phyloP scores from a whole-genome alignment of 2,888 invertebrate genomes.

The Nycteola revayana region DNA sequence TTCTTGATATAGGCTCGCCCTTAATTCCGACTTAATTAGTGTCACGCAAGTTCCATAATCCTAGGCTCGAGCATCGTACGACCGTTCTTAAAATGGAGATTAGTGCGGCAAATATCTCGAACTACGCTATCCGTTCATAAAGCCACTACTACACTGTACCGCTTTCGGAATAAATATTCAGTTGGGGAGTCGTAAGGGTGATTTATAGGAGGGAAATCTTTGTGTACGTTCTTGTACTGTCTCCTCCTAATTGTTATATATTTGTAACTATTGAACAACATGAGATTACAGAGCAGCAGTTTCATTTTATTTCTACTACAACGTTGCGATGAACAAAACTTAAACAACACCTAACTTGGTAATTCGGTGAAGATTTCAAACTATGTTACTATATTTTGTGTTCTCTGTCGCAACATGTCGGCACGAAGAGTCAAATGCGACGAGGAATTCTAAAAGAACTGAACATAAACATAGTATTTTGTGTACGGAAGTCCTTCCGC shows the following conservation, averaged over 20 bases:
- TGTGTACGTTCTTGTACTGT: conserved; percentile 5
- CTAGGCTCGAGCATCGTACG: conserved; percentile 75
- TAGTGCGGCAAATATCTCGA: conserved; percentile 78
- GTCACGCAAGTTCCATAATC: conserved; percentile 82
- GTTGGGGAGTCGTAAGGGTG: conserved; percentile 20
- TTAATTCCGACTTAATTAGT: conserved; percentile 82
- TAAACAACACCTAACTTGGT: conserved; percentile 15
- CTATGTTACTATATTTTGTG: conserved; percentile 63
- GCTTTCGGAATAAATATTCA: conserved; percentile 29
- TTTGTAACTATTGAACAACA: conserved; percentile 2
- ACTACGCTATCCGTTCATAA: conserved; percentile 72
- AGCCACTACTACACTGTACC: conserved; percentile 50
- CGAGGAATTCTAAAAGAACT: conserved; percentile 76
- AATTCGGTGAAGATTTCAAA: conserved; percentile 46
- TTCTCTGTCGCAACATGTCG: conserved; percentile 65
- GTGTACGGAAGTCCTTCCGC: conserved; percentile 77
- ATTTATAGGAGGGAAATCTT: conserved; percentile 27
- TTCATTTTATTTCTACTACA: too few relatives aligned
- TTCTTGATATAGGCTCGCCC: conserved; percentile 78
- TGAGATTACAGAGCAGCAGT: not conserved
- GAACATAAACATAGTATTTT: conserved; percentile 77
- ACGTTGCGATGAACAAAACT: too few relatives aligned
- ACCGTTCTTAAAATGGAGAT: conserved; percentile 82
- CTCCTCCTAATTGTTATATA: conserved; percentile 10
- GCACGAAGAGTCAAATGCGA: conserved; percentile 73